A percentile compares a stretch with the other conserved stretches of the same genome.
Evolutionary conservation across 2,888 invertebrate genomes (phyloP).

Genomic region (Deilephila elpenor): DNA sequence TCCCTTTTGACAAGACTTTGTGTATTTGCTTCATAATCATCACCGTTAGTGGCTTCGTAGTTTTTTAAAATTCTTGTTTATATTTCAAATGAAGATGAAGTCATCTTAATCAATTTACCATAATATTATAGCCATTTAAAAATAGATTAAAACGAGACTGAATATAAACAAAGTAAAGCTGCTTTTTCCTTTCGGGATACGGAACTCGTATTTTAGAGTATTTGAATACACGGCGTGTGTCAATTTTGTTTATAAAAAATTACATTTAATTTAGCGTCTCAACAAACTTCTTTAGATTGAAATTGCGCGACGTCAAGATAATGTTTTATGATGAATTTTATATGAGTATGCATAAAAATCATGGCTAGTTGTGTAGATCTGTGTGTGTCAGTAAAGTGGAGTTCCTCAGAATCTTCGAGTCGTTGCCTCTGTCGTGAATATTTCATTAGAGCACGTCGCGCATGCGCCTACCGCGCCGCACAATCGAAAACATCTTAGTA

Average conservation of each 20-base stretch:
- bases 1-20: conserved; percentile 8
- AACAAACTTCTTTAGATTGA: background rate
- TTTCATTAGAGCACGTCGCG: conserved; percentile 51
- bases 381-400: conserved; percentile 41
- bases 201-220: too few relatives aligned
- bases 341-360: conserved; percentile 44
- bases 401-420: conserved; percentile 25
- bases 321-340: background rate
- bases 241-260: too few relatives aligned
- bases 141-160: too few relatives aligned
- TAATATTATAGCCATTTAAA: too few relatives aligned
- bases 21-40: background rate
- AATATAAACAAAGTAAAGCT: too few relatives aligned
- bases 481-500: conserved; percentile 32
- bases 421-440: conserved; percentile 44
- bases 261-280: background rate
- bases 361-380: conserved; percentile 48
- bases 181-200: too few relatives aligned
- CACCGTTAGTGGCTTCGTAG: too few relatives aligned
- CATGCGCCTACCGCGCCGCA: conserved; percentile 45
- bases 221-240: too few relatives aligned
- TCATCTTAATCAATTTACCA: too few relatives aligned
- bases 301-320: background rate
- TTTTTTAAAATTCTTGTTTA: too few relatives aligned
- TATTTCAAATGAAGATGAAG: too few relatives aligned